phyloP scores from a whole-genome alignment of 2,888 invertebrate genomes.

The Drosophila lacicola region DNA sequence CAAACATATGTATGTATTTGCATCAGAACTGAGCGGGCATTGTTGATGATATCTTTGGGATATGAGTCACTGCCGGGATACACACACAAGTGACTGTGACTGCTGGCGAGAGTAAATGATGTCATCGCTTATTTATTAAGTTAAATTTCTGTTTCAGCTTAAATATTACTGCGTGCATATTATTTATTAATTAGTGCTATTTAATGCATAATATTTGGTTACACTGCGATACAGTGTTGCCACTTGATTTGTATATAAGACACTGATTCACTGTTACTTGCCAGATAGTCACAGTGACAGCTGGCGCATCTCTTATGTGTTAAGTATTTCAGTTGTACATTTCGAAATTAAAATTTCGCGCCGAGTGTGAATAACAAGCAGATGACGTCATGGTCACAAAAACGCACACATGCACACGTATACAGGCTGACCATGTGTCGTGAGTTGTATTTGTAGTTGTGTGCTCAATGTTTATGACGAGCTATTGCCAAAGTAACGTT shows the following conservation, averaged over 20 bases:
- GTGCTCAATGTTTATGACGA: slow-evolving; percentile 21
- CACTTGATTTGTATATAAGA: background rate
- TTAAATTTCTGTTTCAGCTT: background rate
- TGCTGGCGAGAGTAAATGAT: background rate
- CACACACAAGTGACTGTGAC: background rate
- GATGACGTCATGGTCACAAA: slow-evolving; percentile 65
- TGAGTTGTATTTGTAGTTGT: background rate
- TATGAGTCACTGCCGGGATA: slow-evolving; percentile 5
- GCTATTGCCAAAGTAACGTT: slow-evolving; percentile 27
- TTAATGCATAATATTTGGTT: background rate
- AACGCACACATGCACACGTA: slow-evolving; percentile 9
- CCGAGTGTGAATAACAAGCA: slow-evolving; percentile 64
- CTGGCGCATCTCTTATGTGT: slow-evolving; percentile 33
- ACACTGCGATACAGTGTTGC: background rate
- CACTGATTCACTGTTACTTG: background rate
- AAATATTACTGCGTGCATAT: too few relatives aligned
- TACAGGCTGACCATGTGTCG: slow-evolving; percentile 22
- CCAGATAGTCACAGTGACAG: slow-evolving; percentile 17
- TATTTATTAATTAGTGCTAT: background rate
- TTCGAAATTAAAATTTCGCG: slow-evolving; percentile 48
- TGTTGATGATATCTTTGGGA: background rate
- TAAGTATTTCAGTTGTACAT: slow-evolving; percentile 29
- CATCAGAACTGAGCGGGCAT: slow-evolving; percentile 6
- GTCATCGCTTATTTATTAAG: background rate
- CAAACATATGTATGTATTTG: slow-evolving; percentile 1